Evolutionary conservation across 2,797 vertebrate species (phyloP), one percentile per base, ranked within the genome.

Genomic region (Danio choprae): DNA sequence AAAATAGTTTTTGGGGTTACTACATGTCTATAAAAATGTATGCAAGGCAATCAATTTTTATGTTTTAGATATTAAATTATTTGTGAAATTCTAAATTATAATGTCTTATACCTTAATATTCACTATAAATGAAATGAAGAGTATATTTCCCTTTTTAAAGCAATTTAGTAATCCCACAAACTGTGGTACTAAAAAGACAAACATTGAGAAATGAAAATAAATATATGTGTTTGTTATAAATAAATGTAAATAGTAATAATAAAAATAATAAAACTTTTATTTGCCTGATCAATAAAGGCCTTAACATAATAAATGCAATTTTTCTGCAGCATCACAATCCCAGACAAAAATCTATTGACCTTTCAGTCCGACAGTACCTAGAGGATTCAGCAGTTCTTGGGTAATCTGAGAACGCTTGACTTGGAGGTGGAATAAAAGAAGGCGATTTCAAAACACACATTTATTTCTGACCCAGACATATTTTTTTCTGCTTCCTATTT

Each of bases 301-400:
- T 43, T n/a, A n/a, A 36, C 22, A 60, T 60, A 6, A 74, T 60
- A 18, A 74, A 74, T 48, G 36, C n/a, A 15, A 18, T 56, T 38
- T 60, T 4, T n/a, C 7, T 74, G 43, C 10, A 60, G 43, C 9
- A 7, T 74, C 7, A 7, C 6, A 4, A 38, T 46, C 43, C 4
- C 6, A 38, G 56, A 48, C 43, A 18, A 36, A 50, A 74, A 60
- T 60, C 71, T 74, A 75, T 53, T 69, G 40, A 12, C 41, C 18
- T 38, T 73, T 73, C 7, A 59, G 40, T 13, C 9, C 1, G 7
- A 46, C 55, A 72, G 40, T 73, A 36, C 55, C 18, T 36, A 36
- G 29, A 59, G 69, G 40, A 46, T 58, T 44, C 43, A 59, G 41
- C 55, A 46, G 41, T 73, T 46, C 55, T 73, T n/a, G 5, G 20